These are phyloP conservation scores for Sceloporus tristichus DNA, from an alignment of 2,113 vertebrate species.

Conservation along the genomic window DNA sequence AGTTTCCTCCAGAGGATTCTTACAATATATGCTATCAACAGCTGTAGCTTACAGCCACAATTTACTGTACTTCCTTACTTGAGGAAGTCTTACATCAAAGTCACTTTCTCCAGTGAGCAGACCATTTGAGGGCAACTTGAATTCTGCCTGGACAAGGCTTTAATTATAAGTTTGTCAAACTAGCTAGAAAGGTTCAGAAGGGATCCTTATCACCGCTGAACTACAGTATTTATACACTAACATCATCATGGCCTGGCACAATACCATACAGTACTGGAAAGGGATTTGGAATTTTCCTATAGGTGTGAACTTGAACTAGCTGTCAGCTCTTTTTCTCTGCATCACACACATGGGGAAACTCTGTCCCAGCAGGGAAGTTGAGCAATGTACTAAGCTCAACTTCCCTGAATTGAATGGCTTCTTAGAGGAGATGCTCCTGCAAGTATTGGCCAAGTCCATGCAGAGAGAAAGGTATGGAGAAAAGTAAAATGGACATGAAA, in stretches of 20 bases:
- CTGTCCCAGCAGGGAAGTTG: too few species aligned
- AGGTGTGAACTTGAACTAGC: neutral
- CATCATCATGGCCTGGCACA: neutral
- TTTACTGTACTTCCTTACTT: constrained; percentile 13
- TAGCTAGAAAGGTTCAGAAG: constrained; percentile 8
- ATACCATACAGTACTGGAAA: neutral
- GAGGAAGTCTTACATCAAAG: constrained; percentile 35
- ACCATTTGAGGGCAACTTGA: constrained; percentile 6
- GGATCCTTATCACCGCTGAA: constrained; percentile 24
- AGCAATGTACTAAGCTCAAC: too few species aligned
- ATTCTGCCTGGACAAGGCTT: constrained; percentile 9
- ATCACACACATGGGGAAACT: neutral
- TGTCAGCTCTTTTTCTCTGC: neutral
- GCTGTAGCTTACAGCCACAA: constrained; percentile 11
- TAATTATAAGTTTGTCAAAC: constrained; percentile 32
- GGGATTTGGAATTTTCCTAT: constrained; percentile 2
- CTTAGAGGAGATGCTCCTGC: too few species aligned
- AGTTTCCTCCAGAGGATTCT: constrained; percentile 14
- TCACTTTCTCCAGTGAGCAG: neutral
- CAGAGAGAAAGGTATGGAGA: too few species aligned
- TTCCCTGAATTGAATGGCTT: too few species aligned
- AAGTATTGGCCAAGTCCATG: too few species aligned
- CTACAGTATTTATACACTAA: neutral
- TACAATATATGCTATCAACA: constrained; percentile 7
- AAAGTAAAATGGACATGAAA: too few species aligned